A percentile compares a stretch with the other conserved stretches of the same genome.
These are phyloP conservation scores for Orthonevra nobilis DNA, from an alignment of 2,888 invertebrate species.

Conservation along the genomic window DNA sequence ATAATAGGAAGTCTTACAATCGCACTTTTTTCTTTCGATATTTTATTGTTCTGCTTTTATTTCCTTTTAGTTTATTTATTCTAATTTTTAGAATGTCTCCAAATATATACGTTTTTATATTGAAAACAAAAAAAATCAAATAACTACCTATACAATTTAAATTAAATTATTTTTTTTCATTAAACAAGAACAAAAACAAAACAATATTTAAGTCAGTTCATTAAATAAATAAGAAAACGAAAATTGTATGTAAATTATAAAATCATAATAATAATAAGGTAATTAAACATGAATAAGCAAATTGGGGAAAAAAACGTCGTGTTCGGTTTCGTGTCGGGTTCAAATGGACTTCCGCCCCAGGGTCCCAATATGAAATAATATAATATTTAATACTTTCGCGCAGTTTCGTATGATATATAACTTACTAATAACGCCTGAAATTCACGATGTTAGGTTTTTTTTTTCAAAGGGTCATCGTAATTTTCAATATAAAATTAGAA, in stretches of 20 bases:
- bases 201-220: slow-evolving; percentile 42
- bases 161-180: slow-evolving; percentile 59
- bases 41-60: slow-evolving; percentile 31
- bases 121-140: slow-evolving; percentile 53
- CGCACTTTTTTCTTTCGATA: slow-evolving; percentile 21
- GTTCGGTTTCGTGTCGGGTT: slow-evolving; percentile 76
- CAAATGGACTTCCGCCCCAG: slow-evolving; percentile 79
- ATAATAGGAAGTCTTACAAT: slow-evolving; percentile 49
- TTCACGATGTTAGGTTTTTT: slow-evolving; percentile 4
- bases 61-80: slow-evolving; percentile 67
- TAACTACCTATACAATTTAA: slow-evolving; percentile 55
- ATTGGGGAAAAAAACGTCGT: slow-evolving; percentile 73
- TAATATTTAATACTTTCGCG: slow-evolving; percentile 44
- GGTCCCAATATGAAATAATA: slow-evolving; percentile 73
- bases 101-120: slow-evolving; percentile 63
- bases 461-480: slow-evolving; percentile 26
- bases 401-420: slow-evolving; percentile 50
- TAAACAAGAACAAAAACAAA: slow-evolving; percentile 54
- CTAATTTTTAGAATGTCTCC: slow-evolving; percentile 57
- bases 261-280: slow-evolving; percentile 50
- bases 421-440: slow-evolving; percentile 24
- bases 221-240: slow-evolving; percentile 58
- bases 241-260: slow-evolving; percentile 64
- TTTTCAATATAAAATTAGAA: slow-evolving; percentile 25
- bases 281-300: slow-evolving; percentile 65